These are phyloP conservation scores for Hippocampus comes DNA, from an alignment of 2,113 vertebrate genomes.

Conservation along the genomic window DNA sequence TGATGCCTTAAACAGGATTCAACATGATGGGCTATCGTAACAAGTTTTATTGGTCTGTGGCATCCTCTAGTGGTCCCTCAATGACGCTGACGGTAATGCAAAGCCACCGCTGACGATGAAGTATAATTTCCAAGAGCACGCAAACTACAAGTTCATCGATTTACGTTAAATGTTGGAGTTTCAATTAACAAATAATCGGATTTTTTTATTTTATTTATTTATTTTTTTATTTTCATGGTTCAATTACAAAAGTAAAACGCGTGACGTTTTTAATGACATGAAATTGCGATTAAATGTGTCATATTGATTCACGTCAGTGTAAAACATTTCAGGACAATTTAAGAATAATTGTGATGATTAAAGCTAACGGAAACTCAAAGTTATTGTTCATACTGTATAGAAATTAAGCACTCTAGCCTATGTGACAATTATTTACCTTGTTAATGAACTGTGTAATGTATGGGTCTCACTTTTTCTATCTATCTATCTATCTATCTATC, in stretches of 20 bases:
- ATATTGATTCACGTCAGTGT: too few relatives aligned
- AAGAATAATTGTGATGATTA: neutral
- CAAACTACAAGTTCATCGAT: neutral
- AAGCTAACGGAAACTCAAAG: neutral
- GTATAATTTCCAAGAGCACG: neutral
- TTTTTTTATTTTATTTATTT: too few relatives aligned
- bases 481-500: neutral
- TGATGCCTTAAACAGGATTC: neutral
- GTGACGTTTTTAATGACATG: too few relatives aligned
- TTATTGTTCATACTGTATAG: neutral
- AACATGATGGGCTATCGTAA: neutral
- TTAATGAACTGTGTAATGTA: too few relatives aligned
- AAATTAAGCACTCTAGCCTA: neutral
- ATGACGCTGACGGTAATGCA: neutral
- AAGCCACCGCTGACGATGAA: neutral
- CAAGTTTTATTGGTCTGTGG: conserved; percentile 32
- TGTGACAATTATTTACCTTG: neutral
- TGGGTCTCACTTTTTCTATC: too few relatives aligned
- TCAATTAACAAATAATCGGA: neutral
- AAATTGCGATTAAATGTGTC: too few relatives aligned
- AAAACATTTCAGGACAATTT: neutral
- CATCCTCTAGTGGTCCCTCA: conserved; percentile 36
- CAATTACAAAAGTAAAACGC: neutral
- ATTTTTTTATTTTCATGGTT: neutral
- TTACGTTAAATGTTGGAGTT: neutral